Evolutionary conservation across 2,113 vertebrate genomes (phyloP).

Genomic region (Loxodonta africana): DNA sequence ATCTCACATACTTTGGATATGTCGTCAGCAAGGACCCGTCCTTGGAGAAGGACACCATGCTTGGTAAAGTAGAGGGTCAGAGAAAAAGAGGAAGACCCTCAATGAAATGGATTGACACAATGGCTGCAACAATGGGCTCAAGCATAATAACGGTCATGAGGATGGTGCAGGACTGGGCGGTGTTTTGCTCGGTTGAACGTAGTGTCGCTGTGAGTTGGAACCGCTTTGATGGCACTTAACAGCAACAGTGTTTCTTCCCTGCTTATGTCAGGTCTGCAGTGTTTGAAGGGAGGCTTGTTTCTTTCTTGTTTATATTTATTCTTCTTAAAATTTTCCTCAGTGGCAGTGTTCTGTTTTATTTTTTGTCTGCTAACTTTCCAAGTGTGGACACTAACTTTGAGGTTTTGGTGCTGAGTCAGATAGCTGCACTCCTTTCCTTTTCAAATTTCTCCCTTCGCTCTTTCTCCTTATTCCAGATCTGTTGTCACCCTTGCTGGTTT

Average conservation of each 20-base stretch:
- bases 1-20: too few relatives aligned
- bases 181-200: too few relatives aligned
- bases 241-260: background rate
- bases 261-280: background rate
- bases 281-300: background rate
- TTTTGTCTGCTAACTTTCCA: background rate
- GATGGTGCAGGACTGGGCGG: too few relatives aligned
- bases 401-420: background rate
- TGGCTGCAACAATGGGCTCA: too few relatives aligned
- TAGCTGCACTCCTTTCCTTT: background rate
- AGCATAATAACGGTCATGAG: too few relatives aligned
- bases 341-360: background rate
- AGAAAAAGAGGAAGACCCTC: too few relatives aligned
- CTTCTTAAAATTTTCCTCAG: background rate
- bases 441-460: background rate
- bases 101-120: too few relatives aligned
- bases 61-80: too few relatives aligned
- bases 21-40: too few relatives aligned
- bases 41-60: too few relatives aligned
- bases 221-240: too few relatives aligned
- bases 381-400: background rate
- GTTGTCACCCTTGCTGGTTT: background rate
- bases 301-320: slow-evolving; percentile 3
- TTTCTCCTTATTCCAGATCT: background rate
- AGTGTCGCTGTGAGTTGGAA: too few relatives aligned